These are phyloP conservation scores for Myoxocephalus aenaeus DNA, from an alignment of 2,797 vertebrate species.

Conservation along the genomic window DNA sequence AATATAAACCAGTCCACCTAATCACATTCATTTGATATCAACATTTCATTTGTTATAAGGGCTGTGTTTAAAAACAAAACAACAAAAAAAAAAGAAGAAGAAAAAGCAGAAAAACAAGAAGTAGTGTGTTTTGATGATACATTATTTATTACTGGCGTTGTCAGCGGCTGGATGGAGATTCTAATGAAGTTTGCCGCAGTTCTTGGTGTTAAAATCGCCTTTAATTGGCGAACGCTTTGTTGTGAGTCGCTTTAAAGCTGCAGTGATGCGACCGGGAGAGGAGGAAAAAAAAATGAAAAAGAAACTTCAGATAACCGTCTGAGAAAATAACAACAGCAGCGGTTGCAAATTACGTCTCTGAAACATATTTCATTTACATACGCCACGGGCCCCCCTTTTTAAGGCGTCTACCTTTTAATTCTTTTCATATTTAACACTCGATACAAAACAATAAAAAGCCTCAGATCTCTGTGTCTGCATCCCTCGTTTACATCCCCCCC, in stretches of 20 bases:
- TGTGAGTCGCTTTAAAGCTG: slow-evolving; percentile 75
- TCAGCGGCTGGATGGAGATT: slow-evolving; percentile 74
- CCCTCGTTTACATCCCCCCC: slow-evolving; percentile 66
- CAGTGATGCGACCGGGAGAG: slow-evolving; percentile 47
- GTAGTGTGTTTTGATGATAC: slow-evolving; percentile 66
- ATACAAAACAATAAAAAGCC: slow-evolving; percentile 74
- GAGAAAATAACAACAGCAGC: slow-evolving; percentile 77
- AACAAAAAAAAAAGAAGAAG: neutral
- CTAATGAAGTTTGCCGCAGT: slow-evolving; percentile 82
- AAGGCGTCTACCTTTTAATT: slow-evolving; percentile 82
- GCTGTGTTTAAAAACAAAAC: slow-evolving; percentile 25
- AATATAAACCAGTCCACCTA: slow-evolving; percentile 77
- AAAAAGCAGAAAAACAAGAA: slow-evolving; percentile 6
- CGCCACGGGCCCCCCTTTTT: slow-evolving; percentile 72
- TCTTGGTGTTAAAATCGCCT: slow-evolving; percentile 81
- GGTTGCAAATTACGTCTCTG: slow-evolving; percentile 72
- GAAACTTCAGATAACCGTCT: slow-evolving; percentile 76
- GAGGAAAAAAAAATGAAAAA: neutral
- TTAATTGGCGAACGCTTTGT: slow-evolving; percentile 82
- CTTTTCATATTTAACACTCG: slow-evolving; percentile 78
- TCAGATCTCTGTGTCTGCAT: slow-evolving; percentile 75
- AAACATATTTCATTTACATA: slow-evolving; percentile 79
- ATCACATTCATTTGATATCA: slow-evolving; percentile 79
- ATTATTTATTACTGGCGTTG: slow-evolving; percentile 72
- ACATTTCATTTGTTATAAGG: slow-evolving; percentile 72